A percentile compares a stretch with the other conserved stretches of the same genome.
Evolutionary conservation across 2,113 vertebrate species (phyloP).

Genomic region (Aythya baeri): DNA sequence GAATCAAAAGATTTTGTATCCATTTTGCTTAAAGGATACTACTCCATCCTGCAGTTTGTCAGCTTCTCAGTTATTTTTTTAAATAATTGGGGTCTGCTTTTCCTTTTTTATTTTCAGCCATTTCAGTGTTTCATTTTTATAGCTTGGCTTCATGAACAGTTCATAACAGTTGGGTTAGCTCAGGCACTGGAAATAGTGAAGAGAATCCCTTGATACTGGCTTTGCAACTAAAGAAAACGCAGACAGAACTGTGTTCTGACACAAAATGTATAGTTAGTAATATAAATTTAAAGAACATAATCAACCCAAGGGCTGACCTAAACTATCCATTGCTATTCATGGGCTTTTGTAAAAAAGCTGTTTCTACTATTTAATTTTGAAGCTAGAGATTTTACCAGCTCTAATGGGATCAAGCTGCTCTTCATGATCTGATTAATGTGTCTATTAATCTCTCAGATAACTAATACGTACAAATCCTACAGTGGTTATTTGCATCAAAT

Average conservation of each 20-base stretch:
- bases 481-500: neutral
- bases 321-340: neutral
- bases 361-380: neutral
- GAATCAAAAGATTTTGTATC: neutral
- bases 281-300: neutral
- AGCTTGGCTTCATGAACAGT: neutral
- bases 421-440: neutral
- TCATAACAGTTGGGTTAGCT: neutral
- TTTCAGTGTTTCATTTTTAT: neutral
- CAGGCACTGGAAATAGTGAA: neutral
- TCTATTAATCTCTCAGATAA: neutral
- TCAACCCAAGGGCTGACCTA: neutral
- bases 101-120: neutral
- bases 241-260: neutral
- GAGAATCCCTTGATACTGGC: neutral
- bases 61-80: neutral
- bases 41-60: neutral
- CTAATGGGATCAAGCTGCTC: neutral
- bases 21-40: neutral
- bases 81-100: neutral
- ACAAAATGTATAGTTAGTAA: neutral
- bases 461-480: neutral
- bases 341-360: neutral
- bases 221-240: neutral
- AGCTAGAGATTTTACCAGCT: neutral